A percentile compares a stretch with the other conserved stretches of the same genome.
Evolutionary conservation across 2,888 invertebrate species (phyloP).

Genomic region (Plusia festucae): DNA sequence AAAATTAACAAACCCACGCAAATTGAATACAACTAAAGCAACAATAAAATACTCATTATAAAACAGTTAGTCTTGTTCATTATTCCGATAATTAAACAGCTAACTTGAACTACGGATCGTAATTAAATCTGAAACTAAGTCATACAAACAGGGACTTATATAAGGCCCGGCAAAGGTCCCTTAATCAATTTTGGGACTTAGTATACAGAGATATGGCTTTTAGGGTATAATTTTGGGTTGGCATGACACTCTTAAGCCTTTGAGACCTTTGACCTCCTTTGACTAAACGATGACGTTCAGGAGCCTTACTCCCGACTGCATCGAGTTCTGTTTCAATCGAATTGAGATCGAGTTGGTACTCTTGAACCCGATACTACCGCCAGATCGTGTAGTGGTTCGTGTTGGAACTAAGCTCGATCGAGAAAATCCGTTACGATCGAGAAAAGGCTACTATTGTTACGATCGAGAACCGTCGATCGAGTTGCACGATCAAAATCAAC

Average conservation of each 20-base stretch:
- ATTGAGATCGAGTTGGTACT: too few relatives aligned
- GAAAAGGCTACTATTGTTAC: too few relatives aligned
- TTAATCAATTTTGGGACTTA: conserved; percentile 52
- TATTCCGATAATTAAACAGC: conserved; percentile 22
- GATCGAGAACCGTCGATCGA: too few relatives aligned
- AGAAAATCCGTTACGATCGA: too few relatives aligned
- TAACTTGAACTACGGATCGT: conserved; percentile 18
- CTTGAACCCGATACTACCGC: too few relatives aligned
- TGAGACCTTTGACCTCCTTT: conserved; percentile 15
- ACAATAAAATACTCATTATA: conserved; percentile 4
- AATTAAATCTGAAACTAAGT: conserved; percentile 41
- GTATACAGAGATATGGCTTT: conserved; percentile 9
- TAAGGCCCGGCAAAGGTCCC: conserved; percentile 21
- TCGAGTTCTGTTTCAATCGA: too few relatives aligned
- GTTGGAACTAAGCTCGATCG: too few relatives aligned
- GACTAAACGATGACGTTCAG: conserved; percentile 9
- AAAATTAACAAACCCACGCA: neutral
- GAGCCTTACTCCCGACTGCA: too few relatives aligned
- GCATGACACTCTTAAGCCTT: conserved; percentile 13
- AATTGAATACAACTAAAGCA: conserved; percentile 5
- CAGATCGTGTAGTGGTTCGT: too few relatives aligned
- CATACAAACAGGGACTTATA: conserved; percentile 25
- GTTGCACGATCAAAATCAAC: too few relatives aligned
- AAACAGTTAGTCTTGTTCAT: neutral
- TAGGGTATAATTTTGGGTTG: conserved; percentile 13